Conservation (phyloP, 1,140 invertebrate species). For the Habropoda laboriosa region DNA sequence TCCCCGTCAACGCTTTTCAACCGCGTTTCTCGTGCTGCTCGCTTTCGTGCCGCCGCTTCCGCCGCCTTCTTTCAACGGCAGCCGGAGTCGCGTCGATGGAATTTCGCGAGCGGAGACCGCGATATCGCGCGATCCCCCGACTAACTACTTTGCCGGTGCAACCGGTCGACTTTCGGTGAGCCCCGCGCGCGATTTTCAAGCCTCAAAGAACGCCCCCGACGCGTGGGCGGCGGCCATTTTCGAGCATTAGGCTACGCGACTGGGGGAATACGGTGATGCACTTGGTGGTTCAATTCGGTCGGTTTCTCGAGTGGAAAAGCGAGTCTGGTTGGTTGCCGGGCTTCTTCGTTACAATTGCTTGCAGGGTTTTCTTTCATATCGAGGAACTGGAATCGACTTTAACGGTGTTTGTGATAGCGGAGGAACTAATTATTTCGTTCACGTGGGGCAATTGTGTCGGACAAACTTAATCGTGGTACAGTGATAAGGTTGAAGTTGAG, state of each 20-base stretch:
- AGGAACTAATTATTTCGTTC: too few relatives aligned
- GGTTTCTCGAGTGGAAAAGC: too few relatives aligned
- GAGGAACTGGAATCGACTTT: too few relatives aligned
- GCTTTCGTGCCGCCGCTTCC: conserved; percentile 35
- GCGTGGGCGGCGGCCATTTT: conserved; percentile 10
- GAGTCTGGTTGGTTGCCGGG: too few relatives aligned
- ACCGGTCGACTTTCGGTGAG: too few relatives aligned
- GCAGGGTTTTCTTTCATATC: too few relatives aligned
- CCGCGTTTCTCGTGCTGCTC: conserved; percentile 4
- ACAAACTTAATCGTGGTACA: too few relatives aligned
- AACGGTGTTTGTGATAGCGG: too few relatives aligned
- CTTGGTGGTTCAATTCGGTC: not conserved
- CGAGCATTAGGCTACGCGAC: not conserved
- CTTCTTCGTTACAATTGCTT: too few relatives aligned
- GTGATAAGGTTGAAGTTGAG: too few relatives aligned
- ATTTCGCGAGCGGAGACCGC: not conserved
- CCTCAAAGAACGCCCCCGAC: not conserved
- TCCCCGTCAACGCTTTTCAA: conserved; percentile 49
- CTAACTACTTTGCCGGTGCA: too few relatives aligned
- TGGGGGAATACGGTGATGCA: not conserved
- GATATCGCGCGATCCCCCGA: not conserved
- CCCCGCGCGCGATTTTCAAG: not conserved
- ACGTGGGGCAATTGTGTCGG: too few relatives aligned
- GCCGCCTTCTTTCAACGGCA: conserved; percentile 24
- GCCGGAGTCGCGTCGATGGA: conserved; percentile 16